phyloP scores from a whole-genome alignment of 2,113 vertebrate species.

The Sander lucioperca region DNA sequence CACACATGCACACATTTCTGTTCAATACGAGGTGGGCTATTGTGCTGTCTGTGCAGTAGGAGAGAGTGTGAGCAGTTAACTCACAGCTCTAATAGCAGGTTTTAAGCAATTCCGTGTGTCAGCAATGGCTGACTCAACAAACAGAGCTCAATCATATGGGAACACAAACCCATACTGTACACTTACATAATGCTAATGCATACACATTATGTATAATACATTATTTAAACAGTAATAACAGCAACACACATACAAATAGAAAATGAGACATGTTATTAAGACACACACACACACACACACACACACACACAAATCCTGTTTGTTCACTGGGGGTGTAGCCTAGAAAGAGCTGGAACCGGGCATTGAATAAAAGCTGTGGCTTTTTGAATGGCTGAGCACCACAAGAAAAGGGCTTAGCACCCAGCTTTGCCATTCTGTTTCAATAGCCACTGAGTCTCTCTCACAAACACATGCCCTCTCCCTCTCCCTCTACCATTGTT shows the following conservation, averaged over 20 bases:
- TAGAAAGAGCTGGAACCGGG: slow-evolving; percentile 75
- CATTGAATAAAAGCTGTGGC: slow-evolving; percentile 76
- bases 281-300: background rate
- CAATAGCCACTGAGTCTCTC: slow-evolving; percentile 65
- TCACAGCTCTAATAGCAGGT: slow-evolving; percentile 73
- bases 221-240: slow-evolving; percentile 54
- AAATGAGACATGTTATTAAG: slow-evolving; percentile 61
- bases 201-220: slow-evolving; percentile 53
- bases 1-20: slow-evolving; percentile 32
- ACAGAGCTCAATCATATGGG: slow-evolving; percentile 61
- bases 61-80: slow-evolving; percentile 47
- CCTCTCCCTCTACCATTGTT: slow-evolving; percentile 48
- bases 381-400: slow-evolving; percentile 80
- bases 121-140: slow-evolving; percentile 73
- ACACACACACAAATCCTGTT: slow-evolving; percentile 62
- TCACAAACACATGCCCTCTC: slow-evolving; percentile 57
- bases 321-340: slow-evolving; percentile 70
- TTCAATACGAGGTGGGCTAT: slow-evolving; percentile 53
- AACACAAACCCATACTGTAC: slow-evolving; percentile 56
- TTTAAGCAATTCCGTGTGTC: slow-evolving; percentile 67
- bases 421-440: slow-evolving; percentile 74
- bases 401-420: slow-evolving; percentile 79
- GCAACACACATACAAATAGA: slow-evolving; percentile 47
- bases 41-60: slow-evolving; percentile 56
- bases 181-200: slow-evolving; percentile 67